Evolutionary conservation across 2,888 invertebrate genomes (phyloP).

Genomic region (Philopedon plagiatum): DNA sequence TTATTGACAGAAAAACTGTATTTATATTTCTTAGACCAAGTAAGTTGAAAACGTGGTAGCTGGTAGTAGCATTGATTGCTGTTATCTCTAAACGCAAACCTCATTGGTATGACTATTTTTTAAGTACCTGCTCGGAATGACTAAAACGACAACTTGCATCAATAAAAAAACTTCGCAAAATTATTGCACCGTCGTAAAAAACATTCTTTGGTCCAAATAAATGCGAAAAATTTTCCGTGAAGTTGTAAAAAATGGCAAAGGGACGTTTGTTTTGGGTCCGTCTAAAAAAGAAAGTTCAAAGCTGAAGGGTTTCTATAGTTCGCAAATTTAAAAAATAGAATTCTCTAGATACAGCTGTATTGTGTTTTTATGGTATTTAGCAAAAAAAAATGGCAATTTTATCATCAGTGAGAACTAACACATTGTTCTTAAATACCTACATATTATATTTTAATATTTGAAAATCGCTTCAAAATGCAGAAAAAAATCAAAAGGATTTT

Average conservation of each 20-base stretch:
- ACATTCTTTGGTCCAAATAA: conserved; percentile 4
- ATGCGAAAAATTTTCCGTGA: conserved; percentile 35
- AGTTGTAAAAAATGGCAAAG: conserved; percentile 17
- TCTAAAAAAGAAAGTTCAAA: conserved; percentile 20
- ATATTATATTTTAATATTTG: too few species aligned
- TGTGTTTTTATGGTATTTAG: too few species aligned
- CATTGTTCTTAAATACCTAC: too few species aligned
- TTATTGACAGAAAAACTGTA: too few species aligned
- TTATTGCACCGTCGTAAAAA: conserved; percentile 29
- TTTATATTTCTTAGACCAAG: too few species aligned
- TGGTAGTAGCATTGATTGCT: too few species aligned
- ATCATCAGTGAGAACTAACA: too few species aligned
- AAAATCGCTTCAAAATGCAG: too few species aligned
- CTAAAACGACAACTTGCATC: conserved; percentile 16
- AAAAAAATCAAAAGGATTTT: too few species aligned
- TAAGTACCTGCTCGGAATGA: conserved; percentile 15
- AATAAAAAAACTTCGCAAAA: conserved; percentile 36
- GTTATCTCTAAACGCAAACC: not conserved
- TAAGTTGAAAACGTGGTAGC: too few species aligned
- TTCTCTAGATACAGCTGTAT: too few species aligned
- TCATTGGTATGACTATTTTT: conserved; percentile 9
- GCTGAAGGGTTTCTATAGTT: not conserved
- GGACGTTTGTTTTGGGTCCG: conserved; percentile 6
- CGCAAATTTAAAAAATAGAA: conserved; percentile 12
- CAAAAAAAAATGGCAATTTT: too few species aligned